Percentiles rank a stretch among this genome's conserved stretches.
Conservation (phyloP, 2,113 vertebrate species). For the Triplophysa tibetana region DNA sequence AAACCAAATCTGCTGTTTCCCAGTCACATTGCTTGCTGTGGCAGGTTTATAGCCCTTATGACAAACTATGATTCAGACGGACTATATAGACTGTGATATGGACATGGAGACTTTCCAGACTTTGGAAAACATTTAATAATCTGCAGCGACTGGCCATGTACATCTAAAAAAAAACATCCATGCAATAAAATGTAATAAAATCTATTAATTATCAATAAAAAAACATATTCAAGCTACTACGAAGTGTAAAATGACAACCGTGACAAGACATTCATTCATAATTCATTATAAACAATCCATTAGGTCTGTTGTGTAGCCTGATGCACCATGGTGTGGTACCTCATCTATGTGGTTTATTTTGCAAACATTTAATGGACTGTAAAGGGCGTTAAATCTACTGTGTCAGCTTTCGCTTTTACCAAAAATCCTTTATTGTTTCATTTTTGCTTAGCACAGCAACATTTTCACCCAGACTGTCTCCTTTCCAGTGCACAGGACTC, state of each 20-base stretch:
- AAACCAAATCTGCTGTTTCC: not conserved
- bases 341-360: slow-evolving; percentile 23
- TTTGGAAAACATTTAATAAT: not conserved
- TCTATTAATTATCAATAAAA: not conserved
- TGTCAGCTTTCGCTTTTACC: slow-evolving; percentile 24
- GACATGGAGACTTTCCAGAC: not conserved
- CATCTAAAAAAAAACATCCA: too few relatives aligned
- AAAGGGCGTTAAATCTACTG: slow-evolving; percentile 1
- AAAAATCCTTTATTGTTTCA: not conserved
- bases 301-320: slow-evolving; percentile 15
- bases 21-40: not conserved
- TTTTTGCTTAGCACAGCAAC: slow-evolving; percentile 11
- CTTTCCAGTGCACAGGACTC: not conserved
- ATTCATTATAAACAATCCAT: too few relatives aligned
- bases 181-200: too few relatives aligned
- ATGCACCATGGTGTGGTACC: not conserved
- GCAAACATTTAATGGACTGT: slow-evolving; percentile 17
- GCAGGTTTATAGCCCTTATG: not conserved
- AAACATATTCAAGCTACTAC: too few relatives aligned
- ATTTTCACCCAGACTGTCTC: slow-evolving; percentile 18
- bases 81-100: too few relatives aligned
- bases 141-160: too few relatives aligned
- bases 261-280: not conserved
- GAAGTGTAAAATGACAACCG: too few relatives aligned
- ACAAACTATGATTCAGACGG: not conserved